Evolutionary conservation across 2,888 invertebrate genomes (phyloP).

Genomic region (Oasisia sp.): DNA sequence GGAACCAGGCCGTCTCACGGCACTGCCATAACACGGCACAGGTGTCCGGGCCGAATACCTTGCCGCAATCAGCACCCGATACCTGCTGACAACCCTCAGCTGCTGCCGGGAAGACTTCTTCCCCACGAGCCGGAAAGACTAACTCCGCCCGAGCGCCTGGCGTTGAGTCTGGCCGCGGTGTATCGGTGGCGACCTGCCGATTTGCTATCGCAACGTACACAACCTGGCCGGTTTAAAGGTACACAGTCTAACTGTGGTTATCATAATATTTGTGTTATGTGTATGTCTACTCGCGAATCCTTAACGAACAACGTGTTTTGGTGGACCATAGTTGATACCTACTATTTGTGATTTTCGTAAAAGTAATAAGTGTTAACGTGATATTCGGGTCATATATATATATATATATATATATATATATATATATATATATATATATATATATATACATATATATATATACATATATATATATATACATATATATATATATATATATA

Average conservation of each 20-base stretch:
- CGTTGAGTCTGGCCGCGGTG: not conserved
- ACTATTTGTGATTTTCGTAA: not conserved
- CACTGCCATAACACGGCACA: not conserved
- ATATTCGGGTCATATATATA: not conserved
- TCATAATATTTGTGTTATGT: not conserved
- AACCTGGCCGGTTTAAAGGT: not conserved
- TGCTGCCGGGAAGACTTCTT: not conserved
- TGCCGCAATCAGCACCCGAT: not conserved
- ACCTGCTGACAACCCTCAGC: not conserved
- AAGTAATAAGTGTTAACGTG: not conserved
- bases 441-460: too few relatives aligned
- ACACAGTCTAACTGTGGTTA: not conserved
- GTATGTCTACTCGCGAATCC: not conserved
- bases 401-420: too few relatives aligned
- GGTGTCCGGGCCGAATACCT: constrained; percentile 2
- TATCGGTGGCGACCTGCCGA: not conserved
- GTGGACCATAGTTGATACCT: not conserved
- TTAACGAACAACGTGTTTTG: not conserved
- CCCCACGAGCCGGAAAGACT: not conserved
- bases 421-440: too few relatives aligned
- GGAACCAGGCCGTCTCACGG: not conserved
- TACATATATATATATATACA: too few relatives aligned
- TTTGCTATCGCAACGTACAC: too few relatives aligned
- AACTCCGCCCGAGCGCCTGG: not conserved
- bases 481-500: too few relatives aligned